A percentile compares a stretch with the other conserved stretches of the same genome.
Conservation (phyloP, 1,140 invertebrate genomes). For the Macrostomum lignano region DNA sequence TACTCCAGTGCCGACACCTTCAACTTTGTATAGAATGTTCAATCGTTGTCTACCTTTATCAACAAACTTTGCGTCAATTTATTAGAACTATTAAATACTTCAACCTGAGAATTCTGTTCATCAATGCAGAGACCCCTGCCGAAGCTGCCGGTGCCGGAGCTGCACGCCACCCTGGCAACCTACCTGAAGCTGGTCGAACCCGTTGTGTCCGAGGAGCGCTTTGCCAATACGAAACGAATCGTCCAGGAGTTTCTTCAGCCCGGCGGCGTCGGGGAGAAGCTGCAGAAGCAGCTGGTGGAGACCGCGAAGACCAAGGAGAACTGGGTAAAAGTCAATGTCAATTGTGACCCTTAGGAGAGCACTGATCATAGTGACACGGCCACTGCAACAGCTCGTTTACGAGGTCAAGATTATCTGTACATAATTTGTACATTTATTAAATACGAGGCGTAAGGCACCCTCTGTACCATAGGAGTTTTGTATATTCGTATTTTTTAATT, state of each 20-base stretch:
- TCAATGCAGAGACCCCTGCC: constrained; percentile 37
- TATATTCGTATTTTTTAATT: constrained; percentile 6
- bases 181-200: constrained; percentile 61
- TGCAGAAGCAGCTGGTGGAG: constrained; percentile 52
- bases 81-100: no score
- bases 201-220: constrained; percentile 40
- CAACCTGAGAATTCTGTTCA: not conserved
- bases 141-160: constrained; percentile 59
- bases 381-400: no score
- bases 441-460: no score
- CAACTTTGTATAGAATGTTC: no score
- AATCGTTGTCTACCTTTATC: no score
- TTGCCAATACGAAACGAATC: constrained; percentile 39
- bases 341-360: no score
- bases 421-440: no score
- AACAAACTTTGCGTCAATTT: no score
- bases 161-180: constrained; percentile 54
- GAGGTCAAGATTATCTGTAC: no score
- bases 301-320: constrained; percentile 51
- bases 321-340: constrained; percentile 85
- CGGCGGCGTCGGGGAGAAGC: constrained; percentile 41
- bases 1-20: no score
- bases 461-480: constrained; percentile 1
- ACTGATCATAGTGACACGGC: no score
- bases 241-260: constrained; percentile 39